Conservation (phyloP, 2,888 invertebrate species). For the Gasteruption jaculator region DNA sequence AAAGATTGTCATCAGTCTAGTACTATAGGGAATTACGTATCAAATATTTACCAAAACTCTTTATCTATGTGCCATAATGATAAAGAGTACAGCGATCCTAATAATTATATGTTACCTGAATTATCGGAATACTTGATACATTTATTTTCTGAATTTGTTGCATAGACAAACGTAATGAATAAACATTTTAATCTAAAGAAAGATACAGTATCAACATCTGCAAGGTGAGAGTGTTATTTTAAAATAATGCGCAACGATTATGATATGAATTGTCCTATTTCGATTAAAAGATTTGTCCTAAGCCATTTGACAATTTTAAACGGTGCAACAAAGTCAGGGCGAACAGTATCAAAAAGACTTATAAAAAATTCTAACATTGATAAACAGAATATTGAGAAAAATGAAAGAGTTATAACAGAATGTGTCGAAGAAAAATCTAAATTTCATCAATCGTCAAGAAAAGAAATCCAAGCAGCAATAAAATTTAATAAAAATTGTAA, state of each 20-base stretch:
- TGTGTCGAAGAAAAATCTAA: too few relatives aligned
- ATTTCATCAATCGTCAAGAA: too few relatives aligned
- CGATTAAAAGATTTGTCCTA: neutral
- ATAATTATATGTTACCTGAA: slow-evolving; percentile 11
- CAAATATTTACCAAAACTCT: neutral
- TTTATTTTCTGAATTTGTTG: slow-evolving; percentile 11
- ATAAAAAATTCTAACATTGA: too few relatives aligned
- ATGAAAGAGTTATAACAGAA: too few relatives aligned
- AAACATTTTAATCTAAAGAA: slow-evolving; percentile 2
- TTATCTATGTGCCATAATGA: slow-evolving; percentile 1
- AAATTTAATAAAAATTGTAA: too few relatives aligned
- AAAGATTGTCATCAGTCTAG: neutral
- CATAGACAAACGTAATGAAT: slow-evolving; percentile 17
- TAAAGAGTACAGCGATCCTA: neutral
- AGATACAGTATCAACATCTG: slow-evolving; percentile 8
- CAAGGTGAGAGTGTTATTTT: slow-evolving; percentile 13
- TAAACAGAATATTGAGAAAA: too few relatives aligned
- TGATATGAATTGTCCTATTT: neutral
- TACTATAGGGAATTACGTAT: neutral
- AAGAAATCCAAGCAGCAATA: too few relatives aligned
- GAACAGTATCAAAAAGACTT: too few relatives aligned
- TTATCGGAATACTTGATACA: slow-evolving; percentile 4
- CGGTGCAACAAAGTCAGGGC: neutral
- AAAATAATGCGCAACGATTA: neutral
- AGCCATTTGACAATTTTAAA: neutral